Conservation (phyloP, 2,888 invertebrate genomes). For the Phasia obesa region DNA sequence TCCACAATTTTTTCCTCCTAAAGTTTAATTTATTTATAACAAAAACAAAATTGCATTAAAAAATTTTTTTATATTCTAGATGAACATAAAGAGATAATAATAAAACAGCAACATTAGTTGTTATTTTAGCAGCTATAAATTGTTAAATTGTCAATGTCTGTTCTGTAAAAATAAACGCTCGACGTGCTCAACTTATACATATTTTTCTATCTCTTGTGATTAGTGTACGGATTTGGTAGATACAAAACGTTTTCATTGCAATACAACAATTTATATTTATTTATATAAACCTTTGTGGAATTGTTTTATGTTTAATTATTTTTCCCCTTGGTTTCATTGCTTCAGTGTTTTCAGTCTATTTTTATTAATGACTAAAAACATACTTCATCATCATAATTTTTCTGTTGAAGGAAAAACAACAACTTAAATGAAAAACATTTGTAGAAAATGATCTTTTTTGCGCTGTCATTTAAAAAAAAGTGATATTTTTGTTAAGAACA, state of each 20-base stretch:
- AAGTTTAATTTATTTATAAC: not conserved
- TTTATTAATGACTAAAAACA: slow-evolving; percentile 64
- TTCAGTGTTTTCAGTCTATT: slow-evolving; percentile 60
- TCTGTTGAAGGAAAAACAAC: slow-evolving; percentile 20
- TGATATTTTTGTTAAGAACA: slow-evolving; percentile 51
- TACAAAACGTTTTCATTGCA: slow-evolving; percentile 40
- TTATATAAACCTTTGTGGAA: slow-evolving; percentile 66
- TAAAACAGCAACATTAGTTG: slow-evolving; percentile 53
- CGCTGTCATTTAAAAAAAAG: slow-evolving; percentile 39
- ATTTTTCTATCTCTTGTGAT: slow-evolving; percentile 16
- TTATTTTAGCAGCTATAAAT: slow-evolving; percentile 66
- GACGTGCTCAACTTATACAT: slow-evolving; percentile 19
- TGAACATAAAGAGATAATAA: slow-evolving; percentile 58
- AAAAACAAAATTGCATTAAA: slow-evolving; percentile 58
- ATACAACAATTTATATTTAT: slow-evolving; percentile 51
- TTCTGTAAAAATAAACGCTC: slow-evolving; percentile 53
- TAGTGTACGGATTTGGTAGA: slow-evolving; percentile 52
- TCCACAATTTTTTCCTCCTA: not conserved
- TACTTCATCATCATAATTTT: slow-evolving; percentile 56
- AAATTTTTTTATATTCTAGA: slow-evolving; percentile 56
- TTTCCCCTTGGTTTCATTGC: slow-evolving; percentile 34
- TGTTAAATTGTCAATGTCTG: slow-evolving; percentile 67
- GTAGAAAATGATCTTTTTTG: slow-evolving; percentile 50
- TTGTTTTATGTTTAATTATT: slow-evolving; percentile 30
- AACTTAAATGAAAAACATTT: slow-evolving; percentile 49